phyloP scores from a whole-genome alignment of 2,113 vertebrate genomes.

The Glareola pratincola region DNA sequence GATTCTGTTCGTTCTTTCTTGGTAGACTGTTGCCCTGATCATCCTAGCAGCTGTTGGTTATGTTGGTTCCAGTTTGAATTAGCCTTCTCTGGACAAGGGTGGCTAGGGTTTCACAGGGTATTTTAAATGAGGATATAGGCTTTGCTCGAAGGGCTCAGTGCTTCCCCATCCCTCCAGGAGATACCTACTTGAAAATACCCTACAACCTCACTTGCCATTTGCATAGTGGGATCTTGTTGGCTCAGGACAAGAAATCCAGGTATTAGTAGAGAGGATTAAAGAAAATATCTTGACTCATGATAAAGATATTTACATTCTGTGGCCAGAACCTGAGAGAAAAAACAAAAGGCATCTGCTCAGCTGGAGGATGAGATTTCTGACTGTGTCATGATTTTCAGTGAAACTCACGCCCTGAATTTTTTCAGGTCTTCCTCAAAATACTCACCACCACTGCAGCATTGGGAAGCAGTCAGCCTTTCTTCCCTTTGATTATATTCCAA shows the following conservation, averaged over 20 bases:
- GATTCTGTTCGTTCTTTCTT: not conserved
- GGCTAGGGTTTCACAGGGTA: not conserved
- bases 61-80: not conserved
- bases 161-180: not conserved
- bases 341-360: not conserved
- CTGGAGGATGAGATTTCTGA: not conserved
- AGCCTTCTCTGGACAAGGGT: not conserved
- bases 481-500: not conserved
- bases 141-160: not conserved
- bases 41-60: not conserved
- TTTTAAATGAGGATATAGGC: not conserved
- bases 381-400: not conserved
- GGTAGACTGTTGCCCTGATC: not conserved
- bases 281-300: not conserved
- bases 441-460: not conserved
- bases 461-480: not conserved
- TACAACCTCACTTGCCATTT: constrained; percentile 27
- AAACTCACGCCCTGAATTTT: not conserved
- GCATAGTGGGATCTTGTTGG: not conserved
- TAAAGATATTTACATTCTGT: not conserved
- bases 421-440: not conserved
- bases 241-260: constrained; percentile 55
- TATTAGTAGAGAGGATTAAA: constrained; percentile 51
- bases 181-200: constrained; percentile 27
- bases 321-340: not conserved